Conservation (phyloP, 1,140 invertebrate genomes). For the Drosophila navojoa region DNA sequence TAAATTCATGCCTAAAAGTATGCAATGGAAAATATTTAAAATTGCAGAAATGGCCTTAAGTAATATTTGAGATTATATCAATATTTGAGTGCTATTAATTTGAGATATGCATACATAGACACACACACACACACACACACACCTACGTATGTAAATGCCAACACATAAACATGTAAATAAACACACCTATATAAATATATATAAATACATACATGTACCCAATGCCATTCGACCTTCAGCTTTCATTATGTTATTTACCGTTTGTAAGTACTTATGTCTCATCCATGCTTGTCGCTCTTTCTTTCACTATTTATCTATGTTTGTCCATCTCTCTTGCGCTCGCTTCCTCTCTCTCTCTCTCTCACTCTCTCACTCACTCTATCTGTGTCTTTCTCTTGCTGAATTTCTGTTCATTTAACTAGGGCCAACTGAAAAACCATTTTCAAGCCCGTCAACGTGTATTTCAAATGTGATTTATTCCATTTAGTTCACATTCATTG, state of each 20-base stretch:
- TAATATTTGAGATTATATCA: no score
- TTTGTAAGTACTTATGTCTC: slow-evolving; percentile 32
- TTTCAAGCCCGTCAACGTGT: slow-evolving; percentile 20
- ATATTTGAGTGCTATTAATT: not conserved
- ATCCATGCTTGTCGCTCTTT: slow-evolving; percentile 34
- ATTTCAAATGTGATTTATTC: slow-evolving; percentile 21
- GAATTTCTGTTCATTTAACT: slow-evolving; percentile 13
- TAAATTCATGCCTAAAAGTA: not conserved
- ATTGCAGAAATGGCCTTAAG: no score
- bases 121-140: not conserved
- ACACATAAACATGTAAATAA: slow-evolving; percentile 34
- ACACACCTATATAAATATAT: slow-evolving; percentile 7
- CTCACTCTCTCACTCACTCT: slow-evolving; percentile 6
- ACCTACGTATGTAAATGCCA: slow-evolving; percentile 11
- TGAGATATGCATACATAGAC: not conserved
- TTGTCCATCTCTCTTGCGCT: not conserved
- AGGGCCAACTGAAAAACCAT: slow-evolving; percentile 12
- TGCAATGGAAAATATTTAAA: not conserved
- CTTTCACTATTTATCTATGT: slow-evolving; percentile 19
- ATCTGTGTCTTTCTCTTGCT: slow-evolving; percentile 8
- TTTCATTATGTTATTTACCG: slow-evolving; percentile 22
- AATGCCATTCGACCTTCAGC: slow-evolving; percentile 15
- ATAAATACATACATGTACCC: slow-evolving; percentile 11
- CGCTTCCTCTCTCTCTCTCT: not conserved
- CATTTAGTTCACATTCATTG: slow-evolving; percentile 23